Evolutionary conservation across 2,113 vertebrate genomes (phyloP), one percentile per base, ranked within the genome.

Genomic region (Litocranius walleri): DNA sequence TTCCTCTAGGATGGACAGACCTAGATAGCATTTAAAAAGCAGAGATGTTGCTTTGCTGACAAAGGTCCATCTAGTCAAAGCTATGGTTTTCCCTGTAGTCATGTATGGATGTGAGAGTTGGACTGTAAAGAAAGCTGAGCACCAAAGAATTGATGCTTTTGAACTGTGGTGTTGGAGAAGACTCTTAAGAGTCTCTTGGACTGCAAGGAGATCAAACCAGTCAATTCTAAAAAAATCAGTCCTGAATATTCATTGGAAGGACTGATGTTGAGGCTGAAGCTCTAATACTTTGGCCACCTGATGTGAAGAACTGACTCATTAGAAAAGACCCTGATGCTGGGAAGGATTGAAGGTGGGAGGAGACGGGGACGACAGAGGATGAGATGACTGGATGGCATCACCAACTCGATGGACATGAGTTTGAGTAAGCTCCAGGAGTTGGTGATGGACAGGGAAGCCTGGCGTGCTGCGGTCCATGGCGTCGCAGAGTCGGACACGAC

Each of bases 401-500:
- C 19, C 1, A 5, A 10, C 17, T 71, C 1, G 17, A 71, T 36
- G 2, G 4, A 71, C 19, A 23, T 71, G 67, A 36, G n/a, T 71
- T 71, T 23, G 10, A 71, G n/a, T 23, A 36, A 71, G n/a, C 19
- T 71, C 64, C 0, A 0, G n/a, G n/a, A 36, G 19, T 71, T 40
- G 67, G 67, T 71, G 67, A 36, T 71, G n/a, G 67, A 71, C 67
- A 71, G 67, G 67, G 67, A 71, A 23, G 67, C 5, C n/a, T 71
- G 67, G 19, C 19, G 11, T 71, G 67, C n/a, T 71, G 5, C 2
- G 2, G 64, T 36, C 64, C n/a, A 71, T 71, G 64, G 17, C 0
- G 2, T 71, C 0, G 0, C n/a, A 71, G n/a, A 71, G 17, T 23
- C 0, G 0, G n/a, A 71, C n/a, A 71, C 10, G 0, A 71, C 67